Conservation (phyloP, 2,888 invertebrate genomes). For the Slavum lentiscoides region DNA sequence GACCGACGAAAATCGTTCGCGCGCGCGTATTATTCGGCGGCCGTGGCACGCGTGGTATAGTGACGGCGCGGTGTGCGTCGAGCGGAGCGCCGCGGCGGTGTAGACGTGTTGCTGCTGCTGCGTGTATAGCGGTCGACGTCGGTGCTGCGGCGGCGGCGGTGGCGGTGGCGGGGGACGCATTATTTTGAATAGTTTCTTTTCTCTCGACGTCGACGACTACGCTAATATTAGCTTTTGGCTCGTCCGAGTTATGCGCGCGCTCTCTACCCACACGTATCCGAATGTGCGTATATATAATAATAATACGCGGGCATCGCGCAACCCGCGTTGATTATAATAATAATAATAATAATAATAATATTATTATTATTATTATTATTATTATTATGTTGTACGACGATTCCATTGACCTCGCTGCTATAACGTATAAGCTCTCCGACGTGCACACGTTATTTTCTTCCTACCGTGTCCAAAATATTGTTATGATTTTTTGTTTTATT, state of each 20-base stretch:
- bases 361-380: no score
- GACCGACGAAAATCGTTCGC: neutral
- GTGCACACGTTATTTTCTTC: neutral
- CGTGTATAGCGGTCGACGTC: neutral
- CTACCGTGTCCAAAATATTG: slow-evolving; percentile 12
- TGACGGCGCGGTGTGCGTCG: neutral
- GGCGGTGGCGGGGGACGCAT: neutral
- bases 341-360: no score
- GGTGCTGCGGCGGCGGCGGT: no score
- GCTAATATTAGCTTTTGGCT: slow-evolving; percentile 53
- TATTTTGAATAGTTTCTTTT: slow-evolving; percentile 29
- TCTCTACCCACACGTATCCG: slow-evolving; percentile 47
- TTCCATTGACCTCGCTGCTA: slow-evolving; percentile 43
- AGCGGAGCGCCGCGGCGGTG: neutral
- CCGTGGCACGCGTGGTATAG: neutral
- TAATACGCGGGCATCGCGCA: neutral
- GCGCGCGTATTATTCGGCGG: neutral
- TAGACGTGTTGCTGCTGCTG: no score
- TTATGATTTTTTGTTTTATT: slow-evolving; percentile 38
- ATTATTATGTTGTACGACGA: slow-evolving; percentile 11
- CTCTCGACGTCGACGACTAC: neutral
- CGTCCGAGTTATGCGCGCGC: slow-evolving; percentile 40
- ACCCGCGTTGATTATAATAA: neutral
- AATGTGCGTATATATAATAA: neutral
- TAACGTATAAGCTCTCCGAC: neutral